Conservation (phyloP, 2,113 vertebrate species). For the Oophaga pumilio region DNA sequence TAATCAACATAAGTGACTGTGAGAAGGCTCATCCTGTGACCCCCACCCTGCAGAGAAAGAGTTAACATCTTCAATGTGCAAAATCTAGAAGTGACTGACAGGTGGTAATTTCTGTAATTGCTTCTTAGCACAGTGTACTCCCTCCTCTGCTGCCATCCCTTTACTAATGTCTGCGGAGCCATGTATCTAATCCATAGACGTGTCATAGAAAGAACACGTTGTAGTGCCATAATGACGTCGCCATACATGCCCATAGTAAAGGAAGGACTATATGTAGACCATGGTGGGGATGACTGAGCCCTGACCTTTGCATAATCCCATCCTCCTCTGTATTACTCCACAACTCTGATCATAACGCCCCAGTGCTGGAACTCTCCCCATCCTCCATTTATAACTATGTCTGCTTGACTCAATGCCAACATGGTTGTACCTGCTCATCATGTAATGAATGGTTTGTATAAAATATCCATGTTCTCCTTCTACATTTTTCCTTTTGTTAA, state of each 20-base stretch:
- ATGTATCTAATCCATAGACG: neutral
- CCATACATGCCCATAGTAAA: too few relatives aligned
- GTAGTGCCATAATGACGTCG: too few relatives aligned
- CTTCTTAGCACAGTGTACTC: neutral
- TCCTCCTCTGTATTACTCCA: too few relatives aligned
- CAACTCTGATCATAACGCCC: too few relatives aligned
- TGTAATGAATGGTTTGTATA: neutral
- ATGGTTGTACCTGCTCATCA: neutral
- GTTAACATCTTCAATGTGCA: conserved; percentile 8
- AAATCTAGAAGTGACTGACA: neutral
- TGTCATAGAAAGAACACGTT: too few relatives aligned
- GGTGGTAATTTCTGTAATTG: conserved; percentile 20
- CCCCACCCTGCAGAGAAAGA: neutral
- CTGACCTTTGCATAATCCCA: too few relatives aligned
- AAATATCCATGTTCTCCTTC: neutral
- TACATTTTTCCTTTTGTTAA: neutral
- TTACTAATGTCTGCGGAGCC: neutral
- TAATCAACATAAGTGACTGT: neutral
- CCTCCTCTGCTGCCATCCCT: conserved; percentile 4
- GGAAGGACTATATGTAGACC: too few relatives aligned
- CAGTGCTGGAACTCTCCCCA: too few relatives aligned
- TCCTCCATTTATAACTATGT: too few relatives aligned
- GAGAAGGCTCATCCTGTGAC: too few relatives aligned
- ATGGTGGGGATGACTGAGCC: too few relatives aligned
- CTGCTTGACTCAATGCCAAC: neutral